A percentile compares a stretch with the other conserved stretches of the same genome.
These are phyloP conservation scores for Callorhinus ursinus DNA, from an alignment of 2,113 vertebrate species.

Conservation along the genomic window DNA sequence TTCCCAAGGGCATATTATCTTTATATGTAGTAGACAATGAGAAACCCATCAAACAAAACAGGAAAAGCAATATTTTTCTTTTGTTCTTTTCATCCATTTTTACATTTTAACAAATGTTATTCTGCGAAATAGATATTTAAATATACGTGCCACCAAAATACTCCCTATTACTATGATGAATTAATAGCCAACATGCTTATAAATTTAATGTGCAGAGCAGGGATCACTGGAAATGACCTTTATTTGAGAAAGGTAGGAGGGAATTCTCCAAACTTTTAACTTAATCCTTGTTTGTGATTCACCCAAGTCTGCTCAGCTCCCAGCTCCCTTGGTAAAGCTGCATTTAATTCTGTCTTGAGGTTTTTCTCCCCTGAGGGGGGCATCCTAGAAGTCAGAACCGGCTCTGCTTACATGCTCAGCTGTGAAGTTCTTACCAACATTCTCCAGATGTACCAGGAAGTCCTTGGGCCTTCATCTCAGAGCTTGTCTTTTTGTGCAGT, in stretches of 20 bases:
- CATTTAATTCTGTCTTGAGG: conserved; percentile 55
- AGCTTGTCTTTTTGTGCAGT: conserved; percentile 26
- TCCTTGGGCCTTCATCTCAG: conserved; percentile 40
- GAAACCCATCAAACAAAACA: conserved; percentile 52
- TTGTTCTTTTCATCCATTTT: conserved; percentile 48
- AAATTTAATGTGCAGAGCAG: conserved; percentile 45
- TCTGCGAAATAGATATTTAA: conserved; percentile 59
- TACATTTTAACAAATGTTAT: conserved; percentile 48
- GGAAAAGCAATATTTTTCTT: conserved; percentile 60
- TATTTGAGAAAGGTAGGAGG: conserved; percentile 62
- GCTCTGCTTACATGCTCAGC: neutral
- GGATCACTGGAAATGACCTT: conserved; percentile 59
- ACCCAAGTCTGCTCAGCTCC: conserved; percentile 25
- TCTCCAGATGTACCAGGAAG: conserved; percentile 39
- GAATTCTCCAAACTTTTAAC: conserved; percentile 68
- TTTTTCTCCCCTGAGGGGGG: neutral
- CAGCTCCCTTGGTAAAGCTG: conserved; percentile 20
- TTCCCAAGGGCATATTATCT: conserved; percentile 57
- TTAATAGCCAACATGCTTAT: conserved; percentile 52
- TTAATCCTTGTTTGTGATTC: conserved; percentile 46
- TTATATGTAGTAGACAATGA: conserved; percentile 71
- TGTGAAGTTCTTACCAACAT: neutral
- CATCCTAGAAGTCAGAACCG: neutral
- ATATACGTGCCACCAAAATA: conserved; percentile 25
- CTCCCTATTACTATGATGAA: conserved; percentile 24